Base-by-base conservation (phyloP, 2,113 vertebrate species). In the Electrona antarctica region DNA sequence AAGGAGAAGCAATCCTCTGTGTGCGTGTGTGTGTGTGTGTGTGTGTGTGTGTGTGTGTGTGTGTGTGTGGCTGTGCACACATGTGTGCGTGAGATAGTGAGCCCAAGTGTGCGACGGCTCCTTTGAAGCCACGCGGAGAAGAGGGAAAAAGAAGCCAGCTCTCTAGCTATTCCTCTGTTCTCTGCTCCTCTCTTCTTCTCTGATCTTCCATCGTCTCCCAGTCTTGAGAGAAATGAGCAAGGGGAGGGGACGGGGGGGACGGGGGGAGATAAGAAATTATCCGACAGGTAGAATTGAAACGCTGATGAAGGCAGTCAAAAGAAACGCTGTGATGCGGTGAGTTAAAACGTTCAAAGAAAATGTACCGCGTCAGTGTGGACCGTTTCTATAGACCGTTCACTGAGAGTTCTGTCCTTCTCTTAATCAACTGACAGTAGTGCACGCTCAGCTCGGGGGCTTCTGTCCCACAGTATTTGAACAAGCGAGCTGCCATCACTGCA, bases 51-150 rank as follows among this genome's bases (percentile, higher is more conserved):
- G 21, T 33, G 33, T 48, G 63, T n/a, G 21, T 60, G 41, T 51
- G 62, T 48, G 70, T 10, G 6, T 60, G 58, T 10, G 29, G 29
- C 1, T 21, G 21, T 21, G 21, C 21, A 21, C 21, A 21, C 21
- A 21, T 4, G 33, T 1, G 33, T 4, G 33, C 3, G 33, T 4
- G 12, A 52, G 58, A 67, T 57, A 72, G 50, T 28, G 67, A 0
- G 7, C 4, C 12, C 68, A 67, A 79, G 64, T 80, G 71, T 67
- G 74, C 62, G 71, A 82, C 67, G 57, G 71, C 63, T 69, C 76
- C 33, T 85, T 81, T 86, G 78, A 81, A 78, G 76, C 82, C 79
- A 41, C 73, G 71, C 73, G 82, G 77, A 83, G 70, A 82, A 77
- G 21, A 21, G 21, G 21, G 21, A 77, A 82, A 41, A 41, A 41